Percentiles rank a stretch among this genome's conserved stretches.
Conservation (phyloP, 2,888 invertebrate genomes). For the Thereva nobilitata region DNA sequence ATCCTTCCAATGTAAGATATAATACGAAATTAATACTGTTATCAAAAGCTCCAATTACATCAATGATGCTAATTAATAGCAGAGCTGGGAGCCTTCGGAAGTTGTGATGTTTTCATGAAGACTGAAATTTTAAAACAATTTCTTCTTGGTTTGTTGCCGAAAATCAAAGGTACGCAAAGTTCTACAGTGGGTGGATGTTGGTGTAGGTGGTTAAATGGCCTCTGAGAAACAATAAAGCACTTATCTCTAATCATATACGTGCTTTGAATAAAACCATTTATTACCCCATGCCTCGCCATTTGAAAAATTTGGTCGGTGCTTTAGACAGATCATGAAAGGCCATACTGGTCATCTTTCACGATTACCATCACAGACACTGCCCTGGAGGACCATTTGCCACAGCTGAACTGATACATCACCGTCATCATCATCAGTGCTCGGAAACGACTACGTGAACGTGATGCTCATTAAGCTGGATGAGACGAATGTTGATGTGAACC, state of each 20-base stretch:
- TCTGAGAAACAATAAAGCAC: no score
- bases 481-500: conserved; percentile 30
- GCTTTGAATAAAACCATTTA: conserved; percentile 18
- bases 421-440: conserved; percentile 34
- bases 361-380: conserved; percentile 24
- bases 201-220: no score
- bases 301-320: conserved; percentile 18
- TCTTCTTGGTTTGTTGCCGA: no score
- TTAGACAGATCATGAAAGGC: conserved; percentile 15
- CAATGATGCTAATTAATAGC: no score
- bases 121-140: no score
- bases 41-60: no score
- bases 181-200: no score
- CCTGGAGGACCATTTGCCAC: conserved; percentile 27
- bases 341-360: conserved; percentile 17
- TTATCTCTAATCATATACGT: background rate
- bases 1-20: no score
- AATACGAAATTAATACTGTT: no score
- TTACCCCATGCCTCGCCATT: background rate
- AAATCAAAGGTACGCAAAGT: no score
- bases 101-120: no score
- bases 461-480: conserved; percentile 36
- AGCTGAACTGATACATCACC: conserved; percentile 37
- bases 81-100: no score
- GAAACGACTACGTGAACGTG: conserved; percentile 36